phyloP scores from a whole-genome alignment of 2,888 invertebrate genomes.

The Gymnocheta viridis region DNA sequence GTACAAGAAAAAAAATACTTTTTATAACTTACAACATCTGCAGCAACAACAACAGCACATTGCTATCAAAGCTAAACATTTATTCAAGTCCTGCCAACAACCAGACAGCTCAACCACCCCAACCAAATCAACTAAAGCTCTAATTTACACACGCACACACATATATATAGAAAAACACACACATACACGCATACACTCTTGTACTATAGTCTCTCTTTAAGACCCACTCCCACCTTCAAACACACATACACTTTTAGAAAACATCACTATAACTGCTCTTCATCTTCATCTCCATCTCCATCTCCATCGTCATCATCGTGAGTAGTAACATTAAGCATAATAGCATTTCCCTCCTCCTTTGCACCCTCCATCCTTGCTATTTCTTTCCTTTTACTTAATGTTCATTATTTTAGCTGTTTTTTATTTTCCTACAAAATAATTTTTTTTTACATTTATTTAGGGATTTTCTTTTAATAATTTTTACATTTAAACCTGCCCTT shows the following conservation, averaged over 20 bases:
- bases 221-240: background rate
- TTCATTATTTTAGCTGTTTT: slow-evolving; percentile 29
- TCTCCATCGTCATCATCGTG: slow-evolving; percentile 10
- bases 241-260: background rate
- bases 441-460: slow-evolving; percentile 28
- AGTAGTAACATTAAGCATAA: slow-evolving; percentile 55
- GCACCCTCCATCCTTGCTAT: background rate
- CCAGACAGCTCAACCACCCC: slow-evolving; percentile 49
- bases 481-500: slow-evolving; percentile 17
- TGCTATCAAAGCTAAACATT: slow-evolving; percentile 31
- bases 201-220: background rate
- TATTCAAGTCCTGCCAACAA: slow-evolving; percentile 48
- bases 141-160: background rate
- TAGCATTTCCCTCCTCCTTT: slow-evolving; percentile 33
- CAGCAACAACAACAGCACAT: slow-evolving; percentile 19
- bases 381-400: slow-evolving; percentile 27
- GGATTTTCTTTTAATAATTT: slow-evolving; percentile 40
- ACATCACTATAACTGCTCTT: slow-evolving; percentile 40
- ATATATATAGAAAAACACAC: background rate
- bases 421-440: background rate
- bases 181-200: background rate
- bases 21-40: slow-evolving; percentile 24
- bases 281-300: slow-evolving; percentile 37
- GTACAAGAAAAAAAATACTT: slow-evolving; percentile 30
- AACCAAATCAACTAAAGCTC: slow-evolving; percentile 6